Conservation (phyloP, 2,113 vertebrate species). For the Corythornis madagascariensis region DNA sequence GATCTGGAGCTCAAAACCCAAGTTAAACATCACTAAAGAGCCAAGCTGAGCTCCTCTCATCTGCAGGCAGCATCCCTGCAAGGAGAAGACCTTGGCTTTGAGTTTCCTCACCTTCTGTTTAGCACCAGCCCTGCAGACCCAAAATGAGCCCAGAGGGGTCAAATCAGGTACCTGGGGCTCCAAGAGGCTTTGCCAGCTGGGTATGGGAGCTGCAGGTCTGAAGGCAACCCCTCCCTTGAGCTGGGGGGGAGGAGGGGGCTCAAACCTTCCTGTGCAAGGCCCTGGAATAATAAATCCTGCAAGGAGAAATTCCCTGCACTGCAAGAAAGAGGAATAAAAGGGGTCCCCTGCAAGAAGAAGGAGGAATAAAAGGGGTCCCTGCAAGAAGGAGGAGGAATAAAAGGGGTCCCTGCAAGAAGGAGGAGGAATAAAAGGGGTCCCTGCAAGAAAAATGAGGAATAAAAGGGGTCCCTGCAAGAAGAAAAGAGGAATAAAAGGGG, state of each 20-base stretch:
- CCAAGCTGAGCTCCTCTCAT: not conserved
- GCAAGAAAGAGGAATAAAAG: not conserved
- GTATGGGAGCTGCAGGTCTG: not conserved
- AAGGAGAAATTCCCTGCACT: too few species aligned
- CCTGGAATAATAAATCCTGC: not conserved
- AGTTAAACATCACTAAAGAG: not conserved
- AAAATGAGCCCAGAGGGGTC: not conserved
- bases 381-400: too few species aligned
- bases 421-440: too few species aligned
- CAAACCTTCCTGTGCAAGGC: not conserved
- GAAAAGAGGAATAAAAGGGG: too few species aligned
- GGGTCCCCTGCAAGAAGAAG: too few species aligned
- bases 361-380: too few species aligned
- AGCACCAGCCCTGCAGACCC: not conserved
- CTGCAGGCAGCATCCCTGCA: not conserved
- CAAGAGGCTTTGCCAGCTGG: not conserved
- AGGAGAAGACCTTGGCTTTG: not conserved
- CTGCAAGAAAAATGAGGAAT: too few species aligned
- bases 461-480: too few species aligned
- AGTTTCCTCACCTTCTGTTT: not conserved
- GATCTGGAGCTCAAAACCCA: not conserved
- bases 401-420: too few species aligned
- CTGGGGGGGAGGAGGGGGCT: not conserved
- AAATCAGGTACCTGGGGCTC: rapidly evolving
- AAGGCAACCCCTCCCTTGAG: not conserved